Evolutionary conservation across 2,888 invertebrate genomes (phyloP).

Genomic region (Caenorhabditis sp.): DNA sequence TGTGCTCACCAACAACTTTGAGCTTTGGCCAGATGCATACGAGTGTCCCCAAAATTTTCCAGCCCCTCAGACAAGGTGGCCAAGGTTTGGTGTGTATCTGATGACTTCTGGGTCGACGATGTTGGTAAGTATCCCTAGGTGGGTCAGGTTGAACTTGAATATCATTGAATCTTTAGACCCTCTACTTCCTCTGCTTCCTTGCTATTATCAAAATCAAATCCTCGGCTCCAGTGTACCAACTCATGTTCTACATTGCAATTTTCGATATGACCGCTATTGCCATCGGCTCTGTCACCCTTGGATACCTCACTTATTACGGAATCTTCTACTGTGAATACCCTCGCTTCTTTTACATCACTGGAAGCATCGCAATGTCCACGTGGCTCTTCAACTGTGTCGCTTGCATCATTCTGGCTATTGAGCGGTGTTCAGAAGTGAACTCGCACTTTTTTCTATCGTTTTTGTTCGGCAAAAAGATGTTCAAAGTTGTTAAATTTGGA

Average conservation of each 20-base stretch:
- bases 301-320: neutral
- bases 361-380: neutral
- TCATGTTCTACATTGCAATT: conserved; percentile 24
- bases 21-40: conserved; percentile 1
- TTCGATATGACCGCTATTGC: conserved; percentile 27
- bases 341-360: conserved; percentile 4
- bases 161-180: conserved; percentile 25
- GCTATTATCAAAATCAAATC: conserved; percentile 11
- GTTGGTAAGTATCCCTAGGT: neutral
- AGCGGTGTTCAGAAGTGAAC: conserved; percentile 13
- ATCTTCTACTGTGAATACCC: conserved; percentile 22
- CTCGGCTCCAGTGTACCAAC: conserved; percentile 18
- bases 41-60: conserved; percentile 5
- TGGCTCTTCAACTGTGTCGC: conserved; percentile 31
- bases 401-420: conserved; percentile 27
- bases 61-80: neutral
- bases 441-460: neutral
- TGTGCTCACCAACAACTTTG: conserved; percentile 5
- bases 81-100: neutral
- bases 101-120: neutral
- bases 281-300: conserved; percentile 22
- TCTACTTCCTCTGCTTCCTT: conserved; percentile 34
- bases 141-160: too few species aligned
- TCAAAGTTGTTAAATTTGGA: neutral
- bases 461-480: neutral